Conservation (phyloP, 1,140 invertebrate species). For the Hyphantria cunea region DNA sequence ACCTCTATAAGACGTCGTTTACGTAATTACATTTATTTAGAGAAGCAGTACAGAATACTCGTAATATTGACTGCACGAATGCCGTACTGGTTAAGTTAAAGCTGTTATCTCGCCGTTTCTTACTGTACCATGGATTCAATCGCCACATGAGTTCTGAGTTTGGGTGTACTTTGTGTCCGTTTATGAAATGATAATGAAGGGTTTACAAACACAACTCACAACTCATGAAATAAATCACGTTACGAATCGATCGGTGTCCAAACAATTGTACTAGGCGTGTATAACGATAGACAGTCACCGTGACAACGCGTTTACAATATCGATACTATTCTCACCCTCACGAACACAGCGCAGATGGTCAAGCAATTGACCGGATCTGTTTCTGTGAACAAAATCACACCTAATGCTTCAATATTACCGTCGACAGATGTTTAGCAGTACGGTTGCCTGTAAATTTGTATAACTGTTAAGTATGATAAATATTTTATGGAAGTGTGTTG, state of each 20-base stretch:
- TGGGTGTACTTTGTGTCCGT: too few species aligned
- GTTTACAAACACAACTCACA: too few species aligned
- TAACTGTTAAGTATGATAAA: slow-evolving; percentile 11
- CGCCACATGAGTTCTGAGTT: too few species aligned
- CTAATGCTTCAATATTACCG: slow-evolving; percentile 50
- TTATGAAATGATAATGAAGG: too few species aligned
- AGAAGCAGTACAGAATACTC: too few species aligned
- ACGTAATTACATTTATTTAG: too few species aligned
- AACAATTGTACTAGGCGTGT: neutral
- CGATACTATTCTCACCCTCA: slow-evolving; percentile 27
- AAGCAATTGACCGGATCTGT: slow-evolving; percentile 56
- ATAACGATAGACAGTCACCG: slow-evolving; percentile 37
- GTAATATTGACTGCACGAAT: too few species aligned
- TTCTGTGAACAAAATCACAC: slow-evolving; percentile 50
- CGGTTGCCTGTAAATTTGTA: slow-evolving; percentile 32
- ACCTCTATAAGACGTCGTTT: too few species aligned
- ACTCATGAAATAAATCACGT: slow-evolving; percentile 17
- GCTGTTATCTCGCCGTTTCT: too few species aligned
- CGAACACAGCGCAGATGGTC: slow-evolving; percentile 54
- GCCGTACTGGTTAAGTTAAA: too few species aligned
- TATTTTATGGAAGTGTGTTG: slow-evolving; percentile 1
- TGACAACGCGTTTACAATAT: slow-evolving; percentile 44
- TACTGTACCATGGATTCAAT: too few species aligned
- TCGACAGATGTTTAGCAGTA: slow-evolving; percentile 53
- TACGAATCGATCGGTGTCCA: slow-evolving; percentile 7